Base-by-base conservation (phyloP, 2,888 invertebrate species). In the Listrodromus nycthemerus region DNA sequence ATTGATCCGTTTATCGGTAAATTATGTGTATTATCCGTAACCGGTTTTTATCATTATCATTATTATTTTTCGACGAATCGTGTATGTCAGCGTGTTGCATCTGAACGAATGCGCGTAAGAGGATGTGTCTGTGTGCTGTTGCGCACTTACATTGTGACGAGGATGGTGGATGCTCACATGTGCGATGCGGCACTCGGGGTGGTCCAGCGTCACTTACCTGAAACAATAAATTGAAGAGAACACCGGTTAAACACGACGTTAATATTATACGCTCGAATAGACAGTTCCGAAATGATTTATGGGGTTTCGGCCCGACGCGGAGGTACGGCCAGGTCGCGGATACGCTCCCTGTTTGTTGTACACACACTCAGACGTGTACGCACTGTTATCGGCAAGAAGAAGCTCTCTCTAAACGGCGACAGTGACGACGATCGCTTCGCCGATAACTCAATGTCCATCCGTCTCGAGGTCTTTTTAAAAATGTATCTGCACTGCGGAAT, bases 191-290 rank as follows among this genome's bases (percentile, higher is more conserved):
- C 88, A 89, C 90, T 90, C 88, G 89, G 90, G 90, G 91, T 91
- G 91, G 90, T 89, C 89, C 90, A 88, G 91, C 91, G 92, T 93
- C 93, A 93, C 93, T 93, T 93, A 93, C 93, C 93, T 93, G 93
- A 93, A 93, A 93, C 93, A 93, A 93, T 93, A 93, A 93, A 93
- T 93, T 91, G 91, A 89, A 91, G 89, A 91, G 81, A 84, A 84
- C 81, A 84, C 74, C 90, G 90, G 91, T 93, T 93, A 81, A 84
- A 93, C 90, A 90, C 88, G 89, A 88, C 88, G 89, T 91, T 90
- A 88, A 89, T 89, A 90, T 90, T 90, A 90, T 89, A 89, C 87
- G 85, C 85, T 86, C 65, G 79, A 52, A 80, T 67, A 84, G 55
- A 76, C 58, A 65, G 65, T 66, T 65, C 50, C 61, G 33, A 74